phyloP scores from a whole-genome alignment of 2,888 invertebrate genomes.

The Lumbricus terrestris region DNA sequence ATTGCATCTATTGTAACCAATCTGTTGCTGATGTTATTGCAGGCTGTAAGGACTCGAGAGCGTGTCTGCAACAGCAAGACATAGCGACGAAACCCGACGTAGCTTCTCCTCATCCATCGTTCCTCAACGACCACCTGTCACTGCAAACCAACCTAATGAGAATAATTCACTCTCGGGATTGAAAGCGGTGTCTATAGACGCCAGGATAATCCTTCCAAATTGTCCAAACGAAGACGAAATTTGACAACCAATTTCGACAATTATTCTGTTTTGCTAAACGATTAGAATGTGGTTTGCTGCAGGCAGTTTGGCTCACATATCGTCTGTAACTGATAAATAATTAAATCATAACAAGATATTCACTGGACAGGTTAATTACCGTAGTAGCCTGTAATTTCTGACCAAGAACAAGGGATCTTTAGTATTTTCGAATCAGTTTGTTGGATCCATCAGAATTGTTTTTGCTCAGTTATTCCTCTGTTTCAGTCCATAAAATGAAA shows the following conservation, averaged over 20 bases:
- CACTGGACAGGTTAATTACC: not conserved
- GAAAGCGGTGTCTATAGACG: not conserved
- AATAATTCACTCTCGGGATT: not conserved
- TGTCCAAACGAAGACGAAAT: not conserved
- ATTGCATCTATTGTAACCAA: not conserved
- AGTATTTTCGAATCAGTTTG: not conserved
- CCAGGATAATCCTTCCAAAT: not conserved
- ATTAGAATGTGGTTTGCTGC: not conserved
- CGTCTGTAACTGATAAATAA: not conserved
- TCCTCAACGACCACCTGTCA: not conserved
- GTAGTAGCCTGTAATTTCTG: not conserved
- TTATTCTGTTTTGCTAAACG: not conserved
- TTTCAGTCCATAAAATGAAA: not conserved
- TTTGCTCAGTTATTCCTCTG: not conserved
- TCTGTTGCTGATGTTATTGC: not conserved
- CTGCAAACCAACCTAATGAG: not conserved
- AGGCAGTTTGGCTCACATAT: not conserved
- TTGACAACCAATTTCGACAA: not conserved
- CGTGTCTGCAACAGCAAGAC: not conserved
- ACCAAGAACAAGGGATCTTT: not conserved
- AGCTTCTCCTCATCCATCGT: not conserved
- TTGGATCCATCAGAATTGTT: not conserved
- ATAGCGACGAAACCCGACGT: not conserved
- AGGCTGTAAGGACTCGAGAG: not conserved
- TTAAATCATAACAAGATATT: not conserved